Evolutionary conservation across 2,113 vertebrate genomes (phyloP), one percentile per base, ranked within the genome.

Genomic region (Copsychus sechellarum): DNA sequence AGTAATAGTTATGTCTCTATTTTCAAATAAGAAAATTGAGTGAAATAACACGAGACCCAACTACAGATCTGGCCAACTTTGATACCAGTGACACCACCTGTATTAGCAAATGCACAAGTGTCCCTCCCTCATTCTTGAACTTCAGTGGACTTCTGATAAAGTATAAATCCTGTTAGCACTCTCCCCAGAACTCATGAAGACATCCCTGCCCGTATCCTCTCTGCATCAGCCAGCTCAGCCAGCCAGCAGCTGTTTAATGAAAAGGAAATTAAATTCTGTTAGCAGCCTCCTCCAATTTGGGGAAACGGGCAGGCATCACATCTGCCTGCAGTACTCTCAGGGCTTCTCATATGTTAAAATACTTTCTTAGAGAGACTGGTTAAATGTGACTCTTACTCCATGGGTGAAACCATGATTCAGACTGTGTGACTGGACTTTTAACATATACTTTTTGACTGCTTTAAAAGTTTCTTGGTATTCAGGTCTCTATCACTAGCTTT

Each of bases 241-340:
- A 88, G 53, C 48, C 3, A 0, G 79, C 88, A 93, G 74, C 90
- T 88, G 79, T 0, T 0, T 42, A 92, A 94, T 8, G 0, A 65
- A 93, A 91, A 93, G 50, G 77, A 94, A 93, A 92, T 92, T 29
- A 81, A 82, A 73, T 94, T 90, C 92, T 94, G 56, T 92, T 86
- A 81, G 77, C 66, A 86, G 56, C 54, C 70, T 83, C 60, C 57
- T 93, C 31, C 50, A 86, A 45, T 81, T 76, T 36, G 16, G 42
- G 38, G 57, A 86, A 96, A 60, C 40, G 47, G 43, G 58, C 51
- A 90, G 78, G 48, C 21, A 67, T 23, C 0, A 0, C 78, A 80
- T 58, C n/a, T 70, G 29, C 34, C 42, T 54, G 29, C 34, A 18
- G 20, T 62, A 31, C 28, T 81, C 56, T 43, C 31, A 79, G 38